Evolutionary conservation across 2,888 invertebrate genomes (phyloP), one percentile per base, ranked within the genome.

Genomic region (Drosophila tripunctata): DNA sequence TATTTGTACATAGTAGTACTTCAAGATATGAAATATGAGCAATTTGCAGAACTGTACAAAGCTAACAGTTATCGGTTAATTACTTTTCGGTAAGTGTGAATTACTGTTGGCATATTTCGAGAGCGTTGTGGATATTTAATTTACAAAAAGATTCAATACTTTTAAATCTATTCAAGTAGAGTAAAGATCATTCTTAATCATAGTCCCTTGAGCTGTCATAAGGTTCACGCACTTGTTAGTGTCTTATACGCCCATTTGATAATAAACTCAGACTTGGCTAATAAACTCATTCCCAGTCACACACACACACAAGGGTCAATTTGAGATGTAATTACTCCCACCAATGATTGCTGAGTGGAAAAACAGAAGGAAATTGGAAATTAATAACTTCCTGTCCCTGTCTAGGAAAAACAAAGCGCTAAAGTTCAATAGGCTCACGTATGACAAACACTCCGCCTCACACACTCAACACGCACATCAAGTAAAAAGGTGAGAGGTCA

Each of bases 361-460:
- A 50, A 36, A 36, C 12, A 8, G 36, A 36, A 36, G 72, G 65
- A 76, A 81, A 81, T 81, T 71, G 50, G 82, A 71, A 67, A 78
- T 71, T 81, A 74, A 84, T 81, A 81, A 84, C 63, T 78, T 84
- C 80, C 85, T 66, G 57, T 27, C 31, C 7, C 24, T 8, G 24
- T 8, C n/a, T n/a, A 78, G 78, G 55, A 19, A 65, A 66, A 65
- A 72, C 68, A 83, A 51, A 67, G 72, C 68, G 57, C 66, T 27
- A 31, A 81, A 81, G 76, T 66, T 84, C 78, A 84, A 81, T 78
- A 67, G 51, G 57, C 75, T 51, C 50, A 70, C 70, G 65, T 65
- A 58, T 62, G 61, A 54, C 52, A 56, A 41, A 52, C 17, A 70
- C 33, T 52, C 45, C 56, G 57, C 58, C 61, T 52, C 40, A 51